Base-by-base conservation (phyloP, 1,140 invertebrate genomes). In the Arctopsyche grandis region DNA sequence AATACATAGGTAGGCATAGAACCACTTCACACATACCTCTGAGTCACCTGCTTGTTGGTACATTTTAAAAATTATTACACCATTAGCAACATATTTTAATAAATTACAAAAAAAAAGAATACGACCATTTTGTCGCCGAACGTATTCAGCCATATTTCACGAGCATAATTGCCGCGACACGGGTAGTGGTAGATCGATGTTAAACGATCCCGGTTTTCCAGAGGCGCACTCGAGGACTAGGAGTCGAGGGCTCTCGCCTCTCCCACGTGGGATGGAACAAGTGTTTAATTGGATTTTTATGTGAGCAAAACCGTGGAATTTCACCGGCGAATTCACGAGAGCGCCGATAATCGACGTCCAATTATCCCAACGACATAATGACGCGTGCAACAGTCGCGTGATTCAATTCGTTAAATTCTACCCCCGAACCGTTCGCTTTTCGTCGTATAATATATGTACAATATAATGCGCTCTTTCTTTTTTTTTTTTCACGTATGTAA, bases 201-300 rank as follows among this genome's bases (percentile, higher is more conserved):
- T 76, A 76, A 76, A 76, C 52, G 74, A 76, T 76, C 74, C 58
- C 3, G 56, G 74, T 60, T 74, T 63, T 38, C 56, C 48, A 63
- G 29, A 38, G 74, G 0, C 1, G 22, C 74, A 76, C 74, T 76
- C 56, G 74, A 44, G n/a, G 9, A n/a, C 74, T 26, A 19, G 7
- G 63, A 43, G 74, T 66, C 74, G 56, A 76, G 74, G 38, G 58
- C 56, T 16, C 74, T 76, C 19, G 16, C n/a, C 24, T 19, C 74
- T 74, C 74, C 22, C 52, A 44, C 48, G 48, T 52, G 48, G 29
- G n/a, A 19, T 26, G 56, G 56, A 43, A 76, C 74, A 76, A 76
- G 74, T 76, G 74, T 76, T 76, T 76, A 76, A 76, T 76, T 76
- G 74, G 74, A 76, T 76, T 76, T 76, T 76, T 76, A 76, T 76